Base-by-base conservation (phyloP, 2,797 vertebrate genomes). In the Cyclopterus lumpus region DNA sequence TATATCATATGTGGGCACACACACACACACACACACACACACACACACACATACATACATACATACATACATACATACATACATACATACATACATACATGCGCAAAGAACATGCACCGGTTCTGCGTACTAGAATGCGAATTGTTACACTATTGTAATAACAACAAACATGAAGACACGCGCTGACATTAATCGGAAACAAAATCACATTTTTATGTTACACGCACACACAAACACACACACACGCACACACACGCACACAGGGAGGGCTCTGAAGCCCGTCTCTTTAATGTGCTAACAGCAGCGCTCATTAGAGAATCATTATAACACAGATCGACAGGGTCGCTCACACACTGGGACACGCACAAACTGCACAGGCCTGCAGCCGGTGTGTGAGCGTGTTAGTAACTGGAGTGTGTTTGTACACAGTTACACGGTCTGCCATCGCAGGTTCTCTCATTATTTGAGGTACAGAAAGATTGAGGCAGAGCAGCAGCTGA, bases 271-370 rank as follows among this genome's bases (percentile, higher is more conserved):
- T 91, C 86, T 92, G 86, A 93, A 90, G 91, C 86, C 86, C 85
- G 82, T 77, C 82, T 84, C 89, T 92, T 94, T 93, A 92, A 94
- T 93, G 92, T 89, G 79, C 71, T 86, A 87, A 91, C 91, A 92
- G 91, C 90, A 79, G 80, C 64, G 69, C 91, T 94, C 91, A 91
- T 95, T 94, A 92, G 89, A 85, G 87, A 91, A 90, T 92, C 87
- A 88, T 91, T 92, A 93, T 89, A 81, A 85, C 71, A 85, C 60
- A 83, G 79, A 87, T 83, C 80, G 74, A 88, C 82, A 83, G 79
- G 57, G 79, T 85, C 57, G 62, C 75, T 88, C 77, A 65, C 81
- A 82, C 87, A 88, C 82, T 71, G 55, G 46, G 74, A 76, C 81
- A 69, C 16, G 9, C 81, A 65, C 63, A 76, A 51, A 75, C 78